Base-by-base conservation (phyloP, 2,113 vertebrate genomes). In the Genyomyrus donnyi region DNA sequence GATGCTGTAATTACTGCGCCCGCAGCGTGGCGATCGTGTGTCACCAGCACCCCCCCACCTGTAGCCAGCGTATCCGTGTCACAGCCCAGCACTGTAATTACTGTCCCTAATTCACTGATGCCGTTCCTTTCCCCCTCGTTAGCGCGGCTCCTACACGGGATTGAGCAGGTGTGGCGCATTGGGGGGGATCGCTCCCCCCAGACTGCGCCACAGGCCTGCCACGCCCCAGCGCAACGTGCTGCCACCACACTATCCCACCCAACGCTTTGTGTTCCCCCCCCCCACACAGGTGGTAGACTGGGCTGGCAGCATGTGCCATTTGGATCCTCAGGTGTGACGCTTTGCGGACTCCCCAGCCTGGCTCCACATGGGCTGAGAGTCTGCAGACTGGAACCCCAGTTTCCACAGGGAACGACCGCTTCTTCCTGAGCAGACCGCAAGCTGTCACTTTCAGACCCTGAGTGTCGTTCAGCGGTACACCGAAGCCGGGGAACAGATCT, bases 1-100 rank as follows among this genome's bases (percentile, higher is more conserved):
- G 1, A 2, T 52, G 27, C 88, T 89, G 88, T 89, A 89, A 89
- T 89, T 89, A 89, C 49, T 19, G 74, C 27, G 8, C 87, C 53
- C 13, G 35, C 56, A 56, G 56, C 10, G 88, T 45, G 46, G 48
- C 27, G 88, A 50, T 83, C 46, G 49, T 83, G 88, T 83, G 88
- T 89, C 85, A 21, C 48, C 35, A 21, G 17, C 87, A 5, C 27
- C 27, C 87, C 49, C 9, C 52, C 48, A 5, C 62, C 62, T 15
- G 17, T 6, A 27, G 21, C 35, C 53, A 56, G 56, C 21, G 39
- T 66, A 56, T 31, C 56, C 21, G 56, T 46, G 56, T 66, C 13
- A 53, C 21, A 35, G 87, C 52, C 56, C 31, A 17, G 42, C 42
- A 10, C 39, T 88, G 52, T 66, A 62, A 88, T 88, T 88, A 88